Base-by-base conservation (phyloP, 92 coral and sea anemone genomes). In the Heteractis magnifica region DNA sequence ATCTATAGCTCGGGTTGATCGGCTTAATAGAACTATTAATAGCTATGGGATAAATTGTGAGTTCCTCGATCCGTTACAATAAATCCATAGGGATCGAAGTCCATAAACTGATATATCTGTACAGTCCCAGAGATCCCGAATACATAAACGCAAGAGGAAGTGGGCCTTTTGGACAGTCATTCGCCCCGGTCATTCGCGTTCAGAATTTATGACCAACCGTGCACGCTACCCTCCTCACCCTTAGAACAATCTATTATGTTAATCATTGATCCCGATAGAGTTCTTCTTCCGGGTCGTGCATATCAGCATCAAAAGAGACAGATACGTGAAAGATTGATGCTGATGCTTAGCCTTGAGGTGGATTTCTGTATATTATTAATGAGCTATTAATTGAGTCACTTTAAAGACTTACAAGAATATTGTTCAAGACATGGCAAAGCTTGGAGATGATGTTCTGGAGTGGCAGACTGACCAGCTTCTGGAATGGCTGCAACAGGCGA, bases 401-500 rank as follows among this genome's bases (percentile, higher is more conserved):
- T 68, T 26, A 10, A 11, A 19, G 51, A 56, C 81, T 78, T 14
- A 77, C 65, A 23, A 53, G 34, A 73, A 75, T 76, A 70, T 81
- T 49, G 15, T 77, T 70, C n/a, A 81, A 59, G 65, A 15, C 76
- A 90, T 86, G 93, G 71, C 90, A 21, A 83, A 49, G 71, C 79
- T 86, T 6, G 93, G 87, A 56, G 85, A 83, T 16, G 78, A 71
- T 56, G 65, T 91, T 6, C 49, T 75, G 65, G 83, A 81, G 65
- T 85, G 89, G 94, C 71, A 79, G 60, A 81, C 77, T 60, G 89
- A 88, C 6, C 59, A 51, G 59, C 82, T 91, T 80, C 64, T 75
- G 20, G 8, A 60, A 12, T 91, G 94, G 91, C 78, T 91, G 13
- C 72, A 81, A 77, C 62, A 81, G 89, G 94, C 89, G 75, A 74